Evolutionary conservation across 2,888 invertebrate genomes (phyloP).

Genomic region (Blomia tropicalis): DNA sequence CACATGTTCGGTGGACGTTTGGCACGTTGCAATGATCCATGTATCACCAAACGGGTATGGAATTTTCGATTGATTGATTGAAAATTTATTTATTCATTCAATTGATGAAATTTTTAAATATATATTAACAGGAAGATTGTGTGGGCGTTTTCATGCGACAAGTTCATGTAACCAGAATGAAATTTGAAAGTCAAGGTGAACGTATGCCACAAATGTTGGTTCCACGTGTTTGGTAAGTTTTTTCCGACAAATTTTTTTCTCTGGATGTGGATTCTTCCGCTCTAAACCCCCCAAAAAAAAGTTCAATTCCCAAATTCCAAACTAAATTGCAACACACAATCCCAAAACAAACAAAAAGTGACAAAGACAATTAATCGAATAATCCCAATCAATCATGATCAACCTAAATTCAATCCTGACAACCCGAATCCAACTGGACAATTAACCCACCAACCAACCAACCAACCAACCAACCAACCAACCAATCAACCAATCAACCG

Average conservation of each 20-base stretch:
- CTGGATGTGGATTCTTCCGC: no score
- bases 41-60: slow-evolving; percentile 42
- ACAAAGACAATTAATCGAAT: neutral
- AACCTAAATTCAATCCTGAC: neutral
- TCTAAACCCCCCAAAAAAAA: no score
- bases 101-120: neutral
- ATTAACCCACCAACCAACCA: neutral
- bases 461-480: neutral
- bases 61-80: neutral
- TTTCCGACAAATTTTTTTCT: slow-evolving; percentile 14
- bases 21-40: slow-evolving; percentile 91
- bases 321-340: no score
- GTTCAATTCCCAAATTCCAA: no score
- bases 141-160: slow-evolving; percentile 86
- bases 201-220: slow-evolving; percentile 86
- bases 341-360: no score
- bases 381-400: neutral
- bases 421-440: neutral
- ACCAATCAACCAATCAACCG: neutral
- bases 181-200: slow-evolving; percentile 64
- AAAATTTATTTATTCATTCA: slow-evolving; percentile 8
- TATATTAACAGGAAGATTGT: slow-evolving; percentile 56
- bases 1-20: slow-evolving; percentile 90
- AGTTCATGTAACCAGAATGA: slow-evolving; percentile 96
- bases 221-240: slow-evolving; percentile 75